Base-by-base conservation (phyloP, 1,140 invertebrate species). In the Drosophila parabipectinata region DNA sequence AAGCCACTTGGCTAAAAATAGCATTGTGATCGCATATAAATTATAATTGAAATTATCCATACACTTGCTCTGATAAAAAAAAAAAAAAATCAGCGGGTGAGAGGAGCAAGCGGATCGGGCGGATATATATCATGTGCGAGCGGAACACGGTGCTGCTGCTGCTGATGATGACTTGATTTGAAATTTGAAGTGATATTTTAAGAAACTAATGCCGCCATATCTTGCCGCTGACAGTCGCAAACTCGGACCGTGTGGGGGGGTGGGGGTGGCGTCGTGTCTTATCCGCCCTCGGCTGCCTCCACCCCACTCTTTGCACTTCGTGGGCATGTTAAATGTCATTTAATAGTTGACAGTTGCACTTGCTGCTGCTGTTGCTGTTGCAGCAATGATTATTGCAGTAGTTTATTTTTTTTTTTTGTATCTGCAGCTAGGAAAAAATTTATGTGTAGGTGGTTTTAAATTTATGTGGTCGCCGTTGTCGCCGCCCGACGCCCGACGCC, bases 251-350 rank as follows among this genome's bases (percentile, higher is more conserved):
- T 12, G 3, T 8, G 45, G 30, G 45, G 37, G 8, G 10, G 24
- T 14, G n/a, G 41, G 6, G 4, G 12, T 41, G 41, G 6, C n/a
- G 12, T 41, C 32, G 15, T 62, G 37, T 50, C 51, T 58, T 41
- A 51, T 58, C 34, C 44, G 57, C 52, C 37, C 61, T 48, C 64
- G 26, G 28, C 26, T 39, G 14, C 18, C 15, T 2, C 9, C 32
- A 32, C 32, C 21, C 37, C 55, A 32, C n/a, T n/a, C n/a, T n/a
- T n/a, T n/a, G 41, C 34, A 44, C 74, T 62, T 68, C 61, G 78
- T 81, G 85, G 82, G 82, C 82, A 87, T 87, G 83, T 88, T 87
- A 87, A 87, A 87, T 87, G 82, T 87, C 82, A 87, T 87, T 87
- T 87, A 87, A 87, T 87, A 87, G 82, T 88, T 87, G 82, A 85